A percentile compares a stretch with the other conserved stretches of the same genome.
These are phyloP conservation scores for Sphaerophoria rueppellii DNA, from an alignment of 2,888 invertebrate species.

Conservation along the genomic window DNA sequence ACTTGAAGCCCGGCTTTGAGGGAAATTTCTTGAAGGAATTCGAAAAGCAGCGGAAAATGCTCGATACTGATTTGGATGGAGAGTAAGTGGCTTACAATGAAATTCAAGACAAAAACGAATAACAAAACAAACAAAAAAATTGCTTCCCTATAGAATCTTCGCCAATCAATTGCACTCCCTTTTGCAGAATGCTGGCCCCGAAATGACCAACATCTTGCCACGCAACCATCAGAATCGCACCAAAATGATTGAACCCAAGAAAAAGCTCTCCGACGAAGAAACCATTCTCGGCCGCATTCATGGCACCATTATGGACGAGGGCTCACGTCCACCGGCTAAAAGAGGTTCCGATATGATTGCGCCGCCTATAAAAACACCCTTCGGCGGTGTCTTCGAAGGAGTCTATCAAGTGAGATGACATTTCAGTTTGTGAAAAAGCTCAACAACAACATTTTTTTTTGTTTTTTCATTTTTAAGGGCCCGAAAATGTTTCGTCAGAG, in stretches of 20 bases:
- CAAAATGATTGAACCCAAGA: slow-evolving; percentile 74
- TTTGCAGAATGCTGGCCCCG: slow-evolving; percentile 80
- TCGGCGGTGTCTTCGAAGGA: slow-evolving; percentile 81
- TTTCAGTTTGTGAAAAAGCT: neutral
- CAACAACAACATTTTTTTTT: too few species aligned
- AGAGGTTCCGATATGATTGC: slow-evolving; percentile 78
- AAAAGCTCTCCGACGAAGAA: slow-evolving; percentile 80
- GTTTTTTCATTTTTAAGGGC: slow-evolving; percentile 74
- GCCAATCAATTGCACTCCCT: slow-evolving; percentile 80
- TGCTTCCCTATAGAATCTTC: slow-evolving; percentile 77
- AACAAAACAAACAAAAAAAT: neutral
- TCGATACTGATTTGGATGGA: slow-evolving; percentile 84
- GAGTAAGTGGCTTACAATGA: slow-evolving; percentile 80
- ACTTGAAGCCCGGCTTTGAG: slow-evolving; percentile 83
- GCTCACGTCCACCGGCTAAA: slow-evolving; percentile 75
- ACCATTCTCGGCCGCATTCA: slow-evolving; percentile 81
- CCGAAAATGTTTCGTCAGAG: slow-evolving; percentile 83
- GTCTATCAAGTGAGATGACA: slow-evolving; percentile 78
- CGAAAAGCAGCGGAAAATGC: slow-evolving; percentile 77
- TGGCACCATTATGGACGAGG: slow-evolving; percentile 79
- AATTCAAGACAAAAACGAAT: neutral
- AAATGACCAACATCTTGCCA: slow-evolving; percentile 78
- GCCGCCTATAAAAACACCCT: slow-evolving; percentile 77
- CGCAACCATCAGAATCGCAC: slow-evolving; percentile 77
- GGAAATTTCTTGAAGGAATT: slow-evolving; percentile 79